Evolutionary conservation across 2,888 invertebrate genomes (phyloP), one percentile per base, ranked within the genome.

Genomic region (Tetragonisca angustula): DNA sequence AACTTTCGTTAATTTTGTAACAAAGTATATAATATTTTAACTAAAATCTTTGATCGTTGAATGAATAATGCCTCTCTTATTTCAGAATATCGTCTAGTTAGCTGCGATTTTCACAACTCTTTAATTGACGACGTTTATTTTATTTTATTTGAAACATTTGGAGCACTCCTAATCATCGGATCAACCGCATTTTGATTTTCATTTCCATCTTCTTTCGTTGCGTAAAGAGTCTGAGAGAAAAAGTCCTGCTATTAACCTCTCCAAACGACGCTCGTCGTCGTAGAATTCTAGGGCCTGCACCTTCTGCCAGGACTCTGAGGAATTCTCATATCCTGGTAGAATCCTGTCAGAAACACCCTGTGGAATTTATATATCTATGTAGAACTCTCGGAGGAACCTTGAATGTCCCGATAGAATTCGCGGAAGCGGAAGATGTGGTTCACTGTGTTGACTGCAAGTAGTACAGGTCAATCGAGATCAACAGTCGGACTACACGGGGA

Each of bases 201-300:
- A 2, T 74, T 72, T 65, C 36, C 36, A 54, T 27, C 54, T 62
- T 72, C 80, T 65, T 83, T 15, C 56, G 0, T n/a, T 2, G 36
- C 9, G 9, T 43, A 9, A 9, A 43, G 43, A 43, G 43, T 43
- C 43, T 9, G 1, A 9, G 17, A 61, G 3, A 27, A 21, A 13
- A 13, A 4, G 21, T 32, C 21, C 19, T 64, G 62, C 21, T 21
- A 64, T 11, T 2, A 32, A 5, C 2, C 2, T 13, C 32, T 32
- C 5, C 62, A 5, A 13, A n/a, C 21, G 56, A 11, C 9, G 2
- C 43, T 9, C 24, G 17, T 56, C n/a, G 13, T 13, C 2, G 15
- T 62, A 62, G 62, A 62, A 32, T 64, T 64, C 32, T 32, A 5
- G 13, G 21, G 19, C 19, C 27, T 19, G 27, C 19, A 13, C n/a